These are phyloP conservation scores for Carcina quercana DNA, from an alignment of 2,888 invertebrate genomes.

Conservation along the genomic window DNA sequence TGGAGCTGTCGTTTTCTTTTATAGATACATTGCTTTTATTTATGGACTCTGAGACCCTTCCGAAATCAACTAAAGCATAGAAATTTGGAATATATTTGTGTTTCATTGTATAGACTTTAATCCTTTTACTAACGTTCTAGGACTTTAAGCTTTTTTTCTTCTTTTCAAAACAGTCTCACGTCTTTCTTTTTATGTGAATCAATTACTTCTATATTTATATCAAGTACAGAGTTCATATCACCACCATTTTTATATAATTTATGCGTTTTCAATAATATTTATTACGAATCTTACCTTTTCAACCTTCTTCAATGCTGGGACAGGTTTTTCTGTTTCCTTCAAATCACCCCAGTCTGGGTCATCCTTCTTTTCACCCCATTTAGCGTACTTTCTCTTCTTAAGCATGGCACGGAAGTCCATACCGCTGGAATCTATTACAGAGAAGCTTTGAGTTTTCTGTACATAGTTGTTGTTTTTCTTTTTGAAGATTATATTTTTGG, in stretches of 20 bases:
- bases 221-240: constrained; percentile 45
- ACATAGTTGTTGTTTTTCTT: too few species aligned
- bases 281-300: constrained; percentile 84
- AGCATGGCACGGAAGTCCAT: constrained; percentile 99
- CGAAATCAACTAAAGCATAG: too few species aligned
- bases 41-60: constrained; percentile 27
- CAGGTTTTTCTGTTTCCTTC: constrained; percentile 92
- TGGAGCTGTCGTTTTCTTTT: constrained; percentile 40
- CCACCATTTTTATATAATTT: constrained; percentile 29
- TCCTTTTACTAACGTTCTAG: too few species aligned
- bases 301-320: constrained; percentile 91
- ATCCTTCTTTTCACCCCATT: constrained; percentile 93
- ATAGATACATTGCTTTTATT: constrained; percentile 25
- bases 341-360: constrained; percentile 96
- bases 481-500: too few species aligned
- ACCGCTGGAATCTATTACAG: constrained; percentile 91
- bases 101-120: too few species aligned
- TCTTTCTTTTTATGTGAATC: too few species aligned
- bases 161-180: too few species aligned
- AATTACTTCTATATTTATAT: too few species aligned
- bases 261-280: background rate
- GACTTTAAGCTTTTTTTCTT: too few species aligned
- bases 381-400: constrained; percentile 95
- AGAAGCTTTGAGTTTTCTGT: constrained; percentile 2
- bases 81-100: too few species aligned